Conservation (phyloP, 2,113 vertebrate genomes). For the Microcebus lehilahytsara region DNA sequence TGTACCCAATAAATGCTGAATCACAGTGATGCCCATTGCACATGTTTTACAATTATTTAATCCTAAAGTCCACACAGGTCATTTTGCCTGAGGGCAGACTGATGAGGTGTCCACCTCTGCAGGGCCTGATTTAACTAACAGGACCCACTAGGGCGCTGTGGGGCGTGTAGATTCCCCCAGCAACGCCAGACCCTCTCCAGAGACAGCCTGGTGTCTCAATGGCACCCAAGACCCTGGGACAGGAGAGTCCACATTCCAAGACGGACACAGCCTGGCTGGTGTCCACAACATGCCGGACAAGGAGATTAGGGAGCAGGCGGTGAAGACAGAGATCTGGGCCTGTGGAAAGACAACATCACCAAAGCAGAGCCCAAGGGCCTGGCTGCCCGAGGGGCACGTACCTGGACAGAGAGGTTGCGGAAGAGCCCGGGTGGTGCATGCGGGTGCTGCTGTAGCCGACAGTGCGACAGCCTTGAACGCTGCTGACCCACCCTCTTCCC, state of each 20-base stretch:
- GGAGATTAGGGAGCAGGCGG: neutral
- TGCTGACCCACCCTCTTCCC: neutral
- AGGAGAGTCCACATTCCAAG: neutral
- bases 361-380: neutral
- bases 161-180: neutral
- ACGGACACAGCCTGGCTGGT: neutral
- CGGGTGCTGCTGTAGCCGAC: neutral
- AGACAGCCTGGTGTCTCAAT: neutral
- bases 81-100: neutral
- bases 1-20: neutral
- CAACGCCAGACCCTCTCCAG: neutral
- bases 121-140: neutral
- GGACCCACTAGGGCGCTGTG: neutral
- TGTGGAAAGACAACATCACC: rapidly evolving
- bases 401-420: neutral
- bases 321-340: neutral
- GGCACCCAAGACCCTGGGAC: neutral
- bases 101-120: neutral
- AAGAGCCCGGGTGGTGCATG: rapidly evolving
- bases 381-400: rapidly evolving
- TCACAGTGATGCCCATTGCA: neutral
- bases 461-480: rapidly evolving
- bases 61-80: neutral
- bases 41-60: neutral
- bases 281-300: neutral